A percentile compares a stretch with the other conserved stretches of the same genome.
Conservation (phyloP, 2,888 invertebrate species). For the Anthophora plumipes region DNA sequence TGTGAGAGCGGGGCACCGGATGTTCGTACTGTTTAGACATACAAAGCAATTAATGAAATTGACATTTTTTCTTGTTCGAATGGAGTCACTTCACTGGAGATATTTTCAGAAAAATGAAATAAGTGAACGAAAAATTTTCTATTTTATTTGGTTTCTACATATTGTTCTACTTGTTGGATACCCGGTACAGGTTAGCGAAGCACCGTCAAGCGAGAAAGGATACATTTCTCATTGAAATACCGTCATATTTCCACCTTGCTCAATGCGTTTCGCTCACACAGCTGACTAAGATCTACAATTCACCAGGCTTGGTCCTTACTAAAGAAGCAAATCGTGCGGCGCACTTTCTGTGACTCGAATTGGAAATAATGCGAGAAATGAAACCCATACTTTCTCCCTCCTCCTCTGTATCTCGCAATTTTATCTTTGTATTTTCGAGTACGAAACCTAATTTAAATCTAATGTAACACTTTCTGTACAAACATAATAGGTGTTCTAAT, state of each 20-base stretch:
- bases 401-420: too few species aligned
- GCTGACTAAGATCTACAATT: slow-evolving; percentile 61
- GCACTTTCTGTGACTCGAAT: slow-evolving; percentile 39
- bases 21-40: too few species aligned
- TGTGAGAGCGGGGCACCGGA: background rate
- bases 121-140: too few species aligned
- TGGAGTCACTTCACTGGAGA: background rate
- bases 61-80: background rate
- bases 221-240: slow-evolving; percentile 71
- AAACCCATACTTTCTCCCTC: too few species aligned
- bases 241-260: slow-evolving; percentile 64
- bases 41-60: background rate
- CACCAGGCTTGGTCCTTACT: slow-evolving; percentile 21
- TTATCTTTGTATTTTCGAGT: too few species aligned
- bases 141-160: too few species aligned
- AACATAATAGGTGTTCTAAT: too few species aligned
- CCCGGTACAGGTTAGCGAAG: background rate
- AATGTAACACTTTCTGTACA: too few species aligned
- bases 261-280: slow-evolving; percentile 45
- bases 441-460: too few species aligned
- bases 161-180: too few species aligned
- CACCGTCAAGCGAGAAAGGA: slow-evolving; percentile 42
- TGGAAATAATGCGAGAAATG: slow-evolving; percentile 49
- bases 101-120: background rate
- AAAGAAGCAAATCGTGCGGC: slow-evolving; percentile 54